phyloP scores from a whole-genome alignment of 2,113 vertebrate genomes.

The Indri indri region DNA sequence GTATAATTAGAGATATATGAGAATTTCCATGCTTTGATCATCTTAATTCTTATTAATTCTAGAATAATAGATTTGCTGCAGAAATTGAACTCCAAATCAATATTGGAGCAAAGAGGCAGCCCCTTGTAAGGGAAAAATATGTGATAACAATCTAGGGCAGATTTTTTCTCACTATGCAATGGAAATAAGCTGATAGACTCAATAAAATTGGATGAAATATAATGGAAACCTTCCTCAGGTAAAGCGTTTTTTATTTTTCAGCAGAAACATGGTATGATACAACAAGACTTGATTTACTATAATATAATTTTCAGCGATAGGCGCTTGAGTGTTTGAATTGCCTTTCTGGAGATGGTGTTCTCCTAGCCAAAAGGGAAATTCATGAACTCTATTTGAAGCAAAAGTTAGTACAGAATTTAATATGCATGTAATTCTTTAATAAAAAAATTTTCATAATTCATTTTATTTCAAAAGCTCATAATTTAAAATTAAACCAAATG shows the following conservation, averaged over 20 bases:
- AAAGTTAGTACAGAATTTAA: neutral
- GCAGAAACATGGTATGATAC: neutral
- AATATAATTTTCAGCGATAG: neutral
- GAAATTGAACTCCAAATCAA: constrained; percentile 87
- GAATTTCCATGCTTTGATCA: constrained; percentile 70
- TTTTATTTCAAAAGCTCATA: neutral
- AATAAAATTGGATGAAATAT: neutral
- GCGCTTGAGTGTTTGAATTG: neutral
- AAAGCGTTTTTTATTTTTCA: neutral
- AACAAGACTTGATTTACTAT: neutral
- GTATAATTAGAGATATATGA: constrained; percentile 61
- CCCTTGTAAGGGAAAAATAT: constrained; percentile 77
- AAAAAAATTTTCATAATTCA: neutral
- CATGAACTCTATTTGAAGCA: neutral
- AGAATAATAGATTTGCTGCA: constrained; percentile 82
- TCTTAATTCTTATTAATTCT: constrained; percentile 82
- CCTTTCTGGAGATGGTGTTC: neutral
- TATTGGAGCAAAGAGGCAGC: constrained; percentile 82
- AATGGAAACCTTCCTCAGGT: constrained; percentile 14
- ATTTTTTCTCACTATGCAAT: constrained; percentile 21
- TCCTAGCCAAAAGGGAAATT: neutral
- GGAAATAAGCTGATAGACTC: constrained; percentile 2
- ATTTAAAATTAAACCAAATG: constrained; percentile 13
- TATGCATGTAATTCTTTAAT: neutral
- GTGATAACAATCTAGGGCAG: constrained; percentile 65